These are phyloP conservation scores for Lysandra bellargus DNA, from an alignment of 2,888 invertebrate genomes.

Conservation along the genomic window DNA sequence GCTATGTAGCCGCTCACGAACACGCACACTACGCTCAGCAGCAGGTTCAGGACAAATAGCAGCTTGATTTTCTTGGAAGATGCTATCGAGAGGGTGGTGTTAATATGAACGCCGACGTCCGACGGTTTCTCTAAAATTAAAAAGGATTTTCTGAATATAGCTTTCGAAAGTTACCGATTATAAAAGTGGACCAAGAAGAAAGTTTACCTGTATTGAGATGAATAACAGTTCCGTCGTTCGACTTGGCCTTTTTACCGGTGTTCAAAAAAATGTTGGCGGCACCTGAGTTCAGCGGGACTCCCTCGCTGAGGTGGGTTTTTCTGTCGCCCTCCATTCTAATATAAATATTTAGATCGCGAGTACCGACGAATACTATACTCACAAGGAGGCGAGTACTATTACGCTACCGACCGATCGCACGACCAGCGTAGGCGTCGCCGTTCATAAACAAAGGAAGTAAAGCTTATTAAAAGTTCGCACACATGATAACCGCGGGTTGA, in stretches of 20 bases:
- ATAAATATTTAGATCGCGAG: slow-evolving; percentile 35
- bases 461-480: slow-evolving; percentile 68
- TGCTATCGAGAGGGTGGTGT: slow-evolving; percentile 73
- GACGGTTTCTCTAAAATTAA: slow-evolving; percentile 65
- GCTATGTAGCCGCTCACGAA: slow-evolving; percentile 65
- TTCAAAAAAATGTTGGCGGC: slow-evolving; percentile 73
- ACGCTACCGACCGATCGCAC: slow-evolving; percentile 56
- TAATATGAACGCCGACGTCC: slow-evolving; percentile 73
- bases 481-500: slow-evolving; percentile 61
- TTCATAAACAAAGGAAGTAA: slow-evolving; percentile 73
- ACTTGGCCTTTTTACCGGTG: slow-evolving; percentile 65
- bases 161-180: slow-evolving; percentile 33
- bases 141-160: slow-evolving; percentile 34
- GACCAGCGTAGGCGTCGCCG: slow-evolving; percentile 62
- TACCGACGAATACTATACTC: slow-evolving; percentile 36
- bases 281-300: slow-evolving; percentile 70
- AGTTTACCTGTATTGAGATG: slow-evolving; percentile 69
- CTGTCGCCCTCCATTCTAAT: slow-evolving; percentile 66
- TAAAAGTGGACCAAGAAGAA: background rate
- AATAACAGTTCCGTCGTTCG: slow-evolving; percentile 70
- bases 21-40: slow-evolving; percentile 67
- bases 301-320: slow-evolving; percentile 68
- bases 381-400: slow-evolving; percentile 42
- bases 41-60: slow-evolving; percentile 69
- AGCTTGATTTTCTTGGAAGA: slow-evolving; percentile 76